These are phyloP conservation scores for Chloromyia formosa DNA, from an alignment of 2,888 invertebrate genomes.

Conservation along the genomic window DNA sequence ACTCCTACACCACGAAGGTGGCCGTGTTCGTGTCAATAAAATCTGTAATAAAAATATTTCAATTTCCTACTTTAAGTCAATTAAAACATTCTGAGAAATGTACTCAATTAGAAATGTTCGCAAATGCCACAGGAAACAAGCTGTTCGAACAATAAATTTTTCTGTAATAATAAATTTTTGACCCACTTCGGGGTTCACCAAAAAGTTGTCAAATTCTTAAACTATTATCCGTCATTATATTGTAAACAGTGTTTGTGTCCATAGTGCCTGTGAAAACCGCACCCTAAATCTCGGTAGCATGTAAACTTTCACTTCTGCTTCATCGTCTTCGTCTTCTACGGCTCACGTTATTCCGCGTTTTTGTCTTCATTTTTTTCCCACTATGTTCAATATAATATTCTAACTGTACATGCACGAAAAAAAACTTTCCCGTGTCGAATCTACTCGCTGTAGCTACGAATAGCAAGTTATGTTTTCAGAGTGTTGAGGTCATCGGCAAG, in stretches of 20 bases:
- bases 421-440: slow-evolving; percentile 38
- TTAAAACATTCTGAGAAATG: too few species aligned
- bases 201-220: slow-evolving; percentile 33
- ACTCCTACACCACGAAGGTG: too few species aligned
- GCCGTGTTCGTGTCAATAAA: too few species aligned
- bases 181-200: not conserved
- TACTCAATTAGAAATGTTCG: too few species aligned
- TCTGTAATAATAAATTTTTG: not conserved
- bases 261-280: slow-evolving; percentile 9
- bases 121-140: too few species aligned
- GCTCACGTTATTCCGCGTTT: not conserved
- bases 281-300: not conserved
- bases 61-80: too few species aligned
- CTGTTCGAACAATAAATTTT: too few species aligned
- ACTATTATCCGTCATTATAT: slow-evolving; percentile 18
- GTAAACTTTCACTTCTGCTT: slow-evolving; percentile 25
- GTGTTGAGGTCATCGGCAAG: slow-evolving; percentile 4
- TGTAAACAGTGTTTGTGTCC: not conserved
- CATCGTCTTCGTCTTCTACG: not conserved
- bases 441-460: not conserved
- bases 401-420: slow-evolving; percentile 10
- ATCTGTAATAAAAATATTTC: too few species aligned
- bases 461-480: not conserved
- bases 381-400: slow-evolving; percentile 1
- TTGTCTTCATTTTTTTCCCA: slow-evolving; percentile 13